Base-by-base conservation (phyloP, 1,140 invertebrate genomes). In the Bombus huntii region DNA sequence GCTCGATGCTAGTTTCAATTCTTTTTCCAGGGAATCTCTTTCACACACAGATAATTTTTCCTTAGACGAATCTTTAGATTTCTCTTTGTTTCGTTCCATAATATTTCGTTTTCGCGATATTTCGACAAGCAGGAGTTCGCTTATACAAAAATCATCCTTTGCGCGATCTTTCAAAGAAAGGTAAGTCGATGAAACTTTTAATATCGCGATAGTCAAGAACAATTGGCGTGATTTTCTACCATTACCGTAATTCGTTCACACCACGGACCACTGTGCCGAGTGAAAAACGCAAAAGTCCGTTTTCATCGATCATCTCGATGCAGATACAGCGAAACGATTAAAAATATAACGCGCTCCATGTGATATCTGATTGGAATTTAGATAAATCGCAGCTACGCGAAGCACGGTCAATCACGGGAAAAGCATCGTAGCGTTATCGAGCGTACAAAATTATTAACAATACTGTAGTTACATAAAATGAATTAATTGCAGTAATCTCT, bases 31-130 rank as follows among this genome's bases (percentile, higher is more conserved):
- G 66, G 18, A 53, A n/a, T 73, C 34, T 37, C 25, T 66, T 13
- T 57, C 53, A 68, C 31, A 59, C 57, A 59, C 10, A 4, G 12
- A 15, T 25, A 75, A 85, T 39, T 82, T 89, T 83, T 77, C 25
- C 22, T 31, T 13, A 42, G 25, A 12, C 1, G 57, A 85, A 81
- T 44, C 72, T 6, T 6, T 47, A 47, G 12, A 6, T 12, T 53
- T 28, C 44, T 70, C 59, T 74, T 53, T 65, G 59, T 81, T 85
- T 80, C 28, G 77, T 86, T 78, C 53, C 59, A 13, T 34, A 42
- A 70, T 78, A 80, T 79, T 87, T 22, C 47, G 59, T 80, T 44
- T 79, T 22, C 57, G 34, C 53, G 34, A 86, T 77, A 81, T 86
- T 62, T 62, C 39, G 5, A 31, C 15, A 65, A 22, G 28, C 12